Evolutionary conservation across 2,797 vertebrate species (phyloP).

Genomic region (Petrocephalus schoutedeni): DNA sequence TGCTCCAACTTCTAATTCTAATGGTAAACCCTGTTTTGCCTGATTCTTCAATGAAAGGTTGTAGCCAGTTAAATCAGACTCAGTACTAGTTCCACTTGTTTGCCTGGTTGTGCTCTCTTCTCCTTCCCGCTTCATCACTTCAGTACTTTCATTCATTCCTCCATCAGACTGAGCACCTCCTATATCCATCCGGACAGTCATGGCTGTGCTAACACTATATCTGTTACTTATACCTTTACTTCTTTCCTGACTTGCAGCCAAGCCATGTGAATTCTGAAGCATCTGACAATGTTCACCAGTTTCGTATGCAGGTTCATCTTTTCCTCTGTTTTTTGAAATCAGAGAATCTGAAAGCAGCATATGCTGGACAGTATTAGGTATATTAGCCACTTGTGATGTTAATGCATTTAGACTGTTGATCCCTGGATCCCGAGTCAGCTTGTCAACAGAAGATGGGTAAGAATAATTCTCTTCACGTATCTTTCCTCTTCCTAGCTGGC

Average conservation of each 20-base stretch:
- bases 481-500: slow-evolving; percentile 56
- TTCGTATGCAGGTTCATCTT: slow-evolving; percentile 42
- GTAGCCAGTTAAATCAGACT: slow-evolving; percentile 69
- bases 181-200: slow-evolving; percentile 44
- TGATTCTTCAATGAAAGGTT: slow-evolving; percentile 56
- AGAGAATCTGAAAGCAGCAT: slow-evolving; percentile 90
- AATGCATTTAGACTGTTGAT: slow-evolving; percentile 91
- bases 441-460: slow-evolving; percentile 75
- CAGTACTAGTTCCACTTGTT: slow-evolving; percentile 80
- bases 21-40: slow-evolving; percentile 53
- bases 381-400: slow-evolving; percentile 93
- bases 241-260: slow-evolving; percentile 48
- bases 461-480: slow-evolving; percentile 69
- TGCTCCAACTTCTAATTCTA: slow-evolving; percentile 42
- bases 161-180: slow-evolving; percentile 67
- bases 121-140: slow-evolving; percentile 70
- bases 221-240: slow-evolving; percentile 55
- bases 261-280: slow-evolving; percentile 45
- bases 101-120: slow-evolving; percentile 72
- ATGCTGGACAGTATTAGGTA: slow-evolving; percentile 94
- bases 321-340: slow-evolving; percentile 80
- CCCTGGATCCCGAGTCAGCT: slow-evolving; percentile 81
- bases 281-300: slow-evolving; percentile 38
- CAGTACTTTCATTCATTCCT: slow-evolving; percentile 61
- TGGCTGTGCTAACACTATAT: slow-evolving; percentile 52